phyloP scores from a whole-genome alignment of 2,113 vertebrate genomes.

The Odobenus rosmarus region DNA sequence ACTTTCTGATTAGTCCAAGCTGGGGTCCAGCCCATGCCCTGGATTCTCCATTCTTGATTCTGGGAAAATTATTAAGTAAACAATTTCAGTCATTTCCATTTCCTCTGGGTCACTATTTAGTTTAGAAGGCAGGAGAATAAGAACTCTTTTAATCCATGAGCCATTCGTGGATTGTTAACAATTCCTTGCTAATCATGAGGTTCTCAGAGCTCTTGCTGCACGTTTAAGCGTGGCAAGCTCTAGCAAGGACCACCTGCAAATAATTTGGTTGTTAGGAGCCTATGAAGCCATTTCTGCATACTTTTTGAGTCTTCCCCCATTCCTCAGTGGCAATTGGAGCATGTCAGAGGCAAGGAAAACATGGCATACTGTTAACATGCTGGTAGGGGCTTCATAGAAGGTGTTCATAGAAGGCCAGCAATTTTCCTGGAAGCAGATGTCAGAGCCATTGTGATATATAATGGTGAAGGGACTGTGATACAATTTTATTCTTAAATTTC shows the following conservation, averaged over 20 bases:
- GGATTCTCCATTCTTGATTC: not conserved
- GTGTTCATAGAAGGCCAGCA: not conserved
- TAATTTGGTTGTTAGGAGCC: not conserved
- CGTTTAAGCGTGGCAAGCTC: not conserved
- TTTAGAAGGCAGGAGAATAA: slow-evolving; percentile 20
- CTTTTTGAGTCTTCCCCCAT: not conserved
- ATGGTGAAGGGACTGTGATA: not conserved
- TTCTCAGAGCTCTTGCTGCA: slow-evolving; percentile 3
- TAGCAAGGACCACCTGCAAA: not conserved
- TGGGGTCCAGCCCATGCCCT: not conserved
- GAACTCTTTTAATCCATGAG: not conserved
- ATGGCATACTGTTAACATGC: not conserved
- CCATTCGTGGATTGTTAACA: not conserved
- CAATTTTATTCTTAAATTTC: slow-evolving; percentile 18
- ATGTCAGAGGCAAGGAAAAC: slow-evolving; percentile 43
- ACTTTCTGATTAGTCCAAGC: slow-evolving; percentile 43
- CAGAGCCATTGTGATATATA: slow-evolving; percentile 8
- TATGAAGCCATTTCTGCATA: not conserved
- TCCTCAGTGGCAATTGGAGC: not conserved
- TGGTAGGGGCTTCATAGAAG: not conserved
- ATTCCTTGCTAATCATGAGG: slow-evolving; percentile 4
- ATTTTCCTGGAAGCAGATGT: slow-evolving; percentile 31
- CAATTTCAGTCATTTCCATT: slow-evolving; percentile 12
- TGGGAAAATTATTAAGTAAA: slow-evolving; percentile 1
- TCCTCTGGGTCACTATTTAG: not conserved